Base-by-base conservation (phyloP, 1,140 invertebrate species). In the Bombus waltoni region DNA sequence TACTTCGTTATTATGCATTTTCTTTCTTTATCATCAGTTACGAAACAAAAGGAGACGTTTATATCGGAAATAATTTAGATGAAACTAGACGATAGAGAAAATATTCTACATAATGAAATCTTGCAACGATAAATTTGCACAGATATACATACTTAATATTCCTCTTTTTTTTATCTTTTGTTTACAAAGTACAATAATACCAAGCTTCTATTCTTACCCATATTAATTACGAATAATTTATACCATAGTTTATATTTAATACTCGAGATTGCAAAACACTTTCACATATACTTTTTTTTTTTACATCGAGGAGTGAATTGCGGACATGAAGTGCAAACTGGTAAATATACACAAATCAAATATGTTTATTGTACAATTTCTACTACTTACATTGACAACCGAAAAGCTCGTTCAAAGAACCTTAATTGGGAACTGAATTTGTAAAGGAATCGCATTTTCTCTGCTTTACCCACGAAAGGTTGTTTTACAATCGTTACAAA, bases 361-460 rank as follows among this genome's bases (percentile, higher is more conserved):
- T 80, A 80, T 89, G 87, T 92, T 93, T 92, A 93, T 93, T 93
- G 90, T 93, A 93, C 92, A 93, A 92, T 93, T 93, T 91, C 88
- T 92, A 88, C 92, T 93, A 93, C 92, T 93, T 93, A 93, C 88
- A 93, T 91, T 92, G 91, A 93, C 88, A 92, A 93, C 89, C 92
- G 79, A 91, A 92, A 93, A 93, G 89, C 89, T 92, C 91, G 82
- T 91, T 92, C 78, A 89, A 93, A 92, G 88, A 93, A 91, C 86
- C 82, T 89, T 77, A 71, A 92, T 93, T 90, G 88, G 71, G 47
- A 90, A 90, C 84, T 85, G 87, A 90, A 88, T 87, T 76, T 88
- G 80, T 87, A 84, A 87, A 89, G 80, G 82, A 89, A 81, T 87
- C 81, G 85, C 72, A 77, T 91, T 72, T 87, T 83, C 62, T 91